These are phyloP conservation scores for Drosophila barbarae DNA, from an alignment of 2,888 invertebrate species.

Conservation along the genomic window DNA sequence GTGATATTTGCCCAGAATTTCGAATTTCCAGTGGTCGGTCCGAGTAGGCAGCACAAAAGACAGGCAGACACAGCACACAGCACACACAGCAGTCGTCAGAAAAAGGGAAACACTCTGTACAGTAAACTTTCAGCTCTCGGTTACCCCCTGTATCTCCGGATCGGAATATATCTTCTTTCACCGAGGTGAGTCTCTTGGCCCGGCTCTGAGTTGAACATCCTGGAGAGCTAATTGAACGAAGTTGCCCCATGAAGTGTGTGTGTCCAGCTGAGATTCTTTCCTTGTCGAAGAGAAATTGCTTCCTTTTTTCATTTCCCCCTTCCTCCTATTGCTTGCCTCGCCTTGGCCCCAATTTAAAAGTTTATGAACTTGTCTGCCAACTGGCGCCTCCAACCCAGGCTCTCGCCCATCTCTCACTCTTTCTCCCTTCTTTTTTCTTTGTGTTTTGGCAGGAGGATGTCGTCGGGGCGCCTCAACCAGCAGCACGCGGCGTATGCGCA, in stretches of 20 bases:
- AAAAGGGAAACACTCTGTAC: constrained; percentile 19
- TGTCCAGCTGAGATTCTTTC: constrained; percentile 36
- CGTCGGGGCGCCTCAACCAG: constrained; percentile 61
- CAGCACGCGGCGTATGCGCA: constrained; percentile 77
- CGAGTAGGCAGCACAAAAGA: constrained; percentile 31
- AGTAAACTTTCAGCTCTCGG: constrained; percentile 24
- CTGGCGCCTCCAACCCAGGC: constrained; percentile 32
- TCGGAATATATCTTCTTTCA: constrained; percentile 18
- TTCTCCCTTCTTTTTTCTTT: background rate
- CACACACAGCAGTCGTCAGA: constrained; percentile 5
- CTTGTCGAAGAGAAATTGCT: constrained; percentile 20
- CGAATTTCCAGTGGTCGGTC: constrained; percentile 18
- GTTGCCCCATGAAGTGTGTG: constrained; percentile 14
- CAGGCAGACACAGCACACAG: background rate
- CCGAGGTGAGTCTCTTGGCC: constrained; percentile 18
- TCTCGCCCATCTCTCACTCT: constrained; percentile 2
- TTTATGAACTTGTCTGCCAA: constrained; percentile 64
- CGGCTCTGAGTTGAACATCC: constrained; percentile 20
- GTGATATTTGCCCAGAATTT: constrained; percentile 13
- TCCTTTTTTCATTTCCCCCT: background rate
- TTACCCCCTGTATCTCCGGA: constrained; percentile 6
- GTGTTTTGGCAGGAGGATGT: constrained; percentile 51
- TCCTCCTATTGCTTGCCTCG: constrained; percentile 3
- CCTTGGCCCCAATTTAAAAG: constrained; percentile 47
- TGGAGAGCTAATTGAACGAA: constrained; percentile 33